Evolutionary conservation across 1,140 invertebrate species (phyloP), one percentile per base, ranked within the genome.

Genomic region (Pteromalus puparum): DNA sequence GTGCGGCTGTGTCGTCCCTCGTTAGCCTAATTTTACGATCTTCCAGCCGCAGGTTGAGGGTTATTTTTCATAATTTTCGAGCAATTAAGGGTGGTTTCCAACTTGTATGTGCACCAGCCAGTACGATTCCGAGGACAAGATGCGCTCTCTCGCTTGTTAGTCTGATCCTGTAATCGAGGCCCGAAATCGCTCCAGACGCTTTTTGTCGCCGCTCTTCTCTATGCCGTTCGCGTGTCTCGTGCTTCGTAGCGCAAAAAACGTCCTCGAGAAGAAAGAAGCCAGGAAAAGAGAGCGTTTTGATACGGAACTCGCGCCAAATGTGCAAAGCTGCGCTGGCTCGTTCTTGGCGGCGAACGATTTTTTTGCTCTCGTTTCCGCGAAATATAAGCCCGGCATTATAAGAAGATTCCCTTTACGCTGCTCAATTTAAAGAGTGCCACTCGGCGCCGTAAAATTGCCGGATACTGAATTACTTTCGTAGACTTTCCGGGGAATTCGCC

Each of bases 1-100:
- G 21, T 21, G 53, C 68, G 48, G 67, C 67, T 53, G 48, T 53
- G 26, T 72, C 74, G 48, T 73, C 87, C 86, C 89, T 91, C 89
- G 90, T 91, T 90, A 91, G 88, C 85, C 86, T 87, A 89, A 91
- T 91, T 91, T 91, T 91, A 91, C 87, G 90, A 90, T n/a, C 26
- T 89, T 84, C 86, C 2, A 65, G 67, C 74, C 67, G 42, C 73
- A 79, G 72, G 42, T 34, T 18, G 24, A n/a, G 21, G 70, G 76
- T 85, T 84, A 88, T 88, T 90, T 90, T 90, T 89, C 87, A 87
- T 87, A 88, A 90, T 90, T 90, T 87, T 61, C 65, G 42, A 38
- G 53, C 85, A 89, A 89, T 89, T 89, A 89, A 72, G 70, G 67
- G 61, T 30, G 53, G 18, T 42, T 68, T 79, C 21, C 21, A 61